Percentiles rank a stretch among this genome's conserved stretches.
phyloP scores from a whole-genome alignment of 1,140 invertebrate species.

The Drosophila orosa region DNA sequence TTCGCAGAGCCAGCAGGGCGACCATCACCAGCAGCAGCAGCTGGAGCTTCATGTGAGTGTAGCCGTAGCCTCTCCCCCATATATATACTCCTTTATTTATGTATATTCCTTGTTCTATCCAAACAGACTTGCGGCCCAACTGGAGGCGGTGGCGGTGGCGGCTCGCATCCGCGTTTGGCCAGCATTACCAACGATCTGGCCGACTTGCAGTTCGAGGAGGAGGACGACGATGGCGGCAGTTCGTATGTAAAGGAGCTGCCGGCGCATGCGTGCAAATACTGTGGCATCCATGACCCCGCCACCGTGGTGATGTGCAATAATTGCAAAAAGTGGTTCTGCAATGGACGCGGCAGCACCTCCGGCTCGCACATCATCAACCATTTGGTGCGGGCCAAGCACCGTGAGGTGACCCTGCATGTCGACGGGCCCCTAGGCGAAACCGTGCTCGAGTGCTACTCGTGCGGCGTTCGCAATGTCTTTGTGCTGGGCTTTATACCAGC shows the following conservation, averaged over 20 bases:
- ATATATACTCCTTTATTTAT: too few species aligned
- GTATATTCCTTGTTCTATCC: too few species aligned
- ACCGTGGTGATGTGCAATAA: constrained; percentile 99
- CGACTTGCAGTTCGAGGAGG: constrained; percentile 95
- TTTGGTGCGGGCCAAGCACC: constrained; percentile 98
- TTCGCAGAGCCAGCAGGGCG: constrained; percentile 94
- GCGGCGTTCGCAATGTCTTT: constrained; percentile 98
- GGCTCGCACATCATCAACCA: constrained; percentile 99
- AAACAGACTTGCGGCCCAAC: constrained; percentile 85
- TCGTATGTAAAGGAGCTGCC: constrained; percentile 90
- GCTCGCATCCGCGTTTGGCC: constrained; percentile 89
- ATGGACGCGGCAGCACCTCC: constrained; percentile 98
- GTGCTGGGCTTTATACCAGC: constrained; percentile 99
- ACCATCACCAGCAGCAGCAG: constrained; percentile 74
- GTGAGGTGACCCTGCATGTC: constrained; percentile 98
- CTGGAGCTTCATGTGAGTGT: constrained; percentile 62
- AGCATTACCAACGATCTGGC: constrained; percentile 90
- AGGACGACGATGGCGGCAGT: constrained; percentile 89
- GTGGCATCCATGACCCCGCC: constrained; percentile 98
- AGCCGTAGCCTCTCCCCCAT: too few species aligned
- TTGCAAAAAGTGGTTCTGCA: constrained; percentile 99
- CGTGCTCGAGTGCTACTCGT: constrained; percentile 99
- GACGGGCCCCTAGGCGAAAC: constrained; percentile 99
- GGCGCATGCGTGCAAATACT: constrained; percentile 98
- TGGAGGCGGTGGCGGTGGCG: constrained; percentile 69